Evolutionary conservation across 2,113 vertebrate species (phyloP).

Genomic region (Pontoporia blainvillei): DNA sequence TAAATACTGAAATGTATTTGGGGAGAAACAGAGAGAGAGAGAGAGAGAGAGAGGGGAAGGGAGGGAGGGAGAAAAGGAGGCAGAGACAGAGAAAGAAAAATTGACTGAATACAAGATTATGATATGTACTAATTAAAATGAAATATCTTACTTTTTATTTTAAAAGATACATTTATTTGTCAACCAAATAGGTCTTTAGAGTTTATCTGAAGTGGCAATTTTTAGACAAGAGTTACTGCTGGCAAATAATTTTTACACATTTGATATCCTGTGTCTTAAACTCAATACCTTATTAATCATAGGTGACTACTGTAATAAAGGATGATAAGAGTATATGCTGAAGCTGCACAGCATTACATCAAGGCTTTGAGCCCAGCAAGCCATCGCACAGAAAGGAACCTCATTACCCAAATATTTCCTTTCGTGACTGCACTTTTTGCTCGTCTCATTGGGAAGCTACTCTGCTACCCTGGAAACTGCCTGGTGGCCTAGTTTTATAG

Average conservation of each 20-base stretch:
- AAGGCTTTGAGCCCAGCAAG: background rate
- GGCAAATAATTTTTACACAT: background rate
- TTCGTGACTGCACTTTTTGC: background rate
- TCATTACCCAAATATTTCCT: background rate
- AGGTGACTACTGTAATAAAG: background rate
- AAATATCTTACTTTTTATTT: background rate
- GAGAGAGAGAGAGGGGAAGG: background rate
- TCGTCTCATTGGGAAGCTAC: background rate
- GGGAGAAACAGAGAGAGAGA: background rate
- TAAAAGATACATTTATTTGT: background rate
- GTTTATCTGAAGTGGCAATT: background rate
- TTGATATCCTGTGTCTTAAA: background rate
- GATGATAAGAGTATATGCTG: background rate
- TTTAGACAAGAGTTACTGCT: background rate
- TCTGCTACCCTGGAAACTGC: background rate
- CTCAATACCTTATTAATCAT: background rate
- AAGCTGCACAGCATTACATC: background rate
- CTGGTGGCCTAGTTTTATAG: background rate
- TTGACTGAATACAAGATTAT: background rate
- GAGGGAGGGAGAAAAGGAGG: background rate
- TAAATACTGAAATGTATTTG: background rate
- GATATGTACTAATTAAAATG: background rate
- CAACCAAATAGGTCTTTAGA: background rate
- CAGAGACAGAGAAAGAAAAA: background rate
- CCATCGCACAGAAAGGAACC: background rate